phyloP scores from a whole-genome alignment of 2,797 vertebrate genomes.

The Anguilla megastoma region DNA sequence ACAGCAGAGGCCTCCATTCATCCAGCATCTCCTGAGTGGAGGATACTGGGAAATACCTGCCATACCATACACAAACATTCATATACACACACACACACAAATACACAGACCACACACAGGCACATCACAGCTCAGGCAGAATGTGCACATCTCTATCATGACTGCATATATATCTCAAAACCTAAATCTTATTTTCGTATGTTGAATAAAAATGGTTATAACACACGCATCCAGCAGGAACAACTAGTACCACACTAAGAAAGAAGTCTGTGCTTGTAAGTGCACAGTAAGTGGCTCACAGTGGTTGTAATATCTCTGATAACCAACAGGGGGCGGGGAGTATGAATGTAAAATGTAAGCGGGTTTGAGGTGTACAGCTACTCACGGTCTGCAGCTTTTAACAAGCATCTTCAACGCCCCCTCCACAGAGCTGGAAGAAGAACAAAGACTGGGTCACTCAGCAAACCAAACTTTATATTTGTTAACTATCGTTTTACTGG shows the following conservation, averaged over 20 bases:
- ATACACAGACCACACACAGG: neutral
- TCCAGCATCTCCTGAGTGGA: slow-evolving; percentile 94
- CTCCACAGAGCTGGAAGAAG: slow-evolving; percentile 86
- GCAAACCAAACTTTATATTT: neutral
- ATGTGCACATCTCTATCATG: neutral
- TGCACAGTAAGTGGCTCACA: neutral
- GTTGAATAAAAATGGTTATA: too few relatives aligned
- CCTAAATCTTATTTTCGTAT: too few relatives aligned
- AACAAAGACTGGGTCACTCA: slow-evolving; percentile 51
- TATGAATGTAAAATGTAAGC: neutral
- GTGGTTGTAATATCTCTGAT: neutral
- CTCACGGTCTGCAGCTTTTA: slow-evolving; percentile 97
- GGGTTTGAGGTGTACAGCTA: slow-evolving; percentile 47
- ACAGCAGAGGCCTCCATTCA: slow-evolving; percentile 95
- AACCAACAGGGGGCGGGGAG: neutral
- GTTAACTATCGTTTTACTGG: neutral
- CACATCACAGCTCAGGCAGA: neutral
- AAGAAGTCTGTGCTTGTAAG: neutral
- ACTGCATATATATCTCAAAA: neutral
- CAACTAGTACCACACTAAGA: neutral
- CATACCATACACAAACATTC: neutral
- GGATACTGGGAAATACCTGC: slow-evolving; percentile 88
- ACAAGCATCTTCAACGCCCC: slow-evolving; percentile 91
- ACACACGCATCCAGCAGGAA: too few relatives aligned
- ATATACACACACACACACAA: neutral